These are phyloP conservation scores for Trachelipus rathkii DNA, from an alignment of 1,140 invertebrate genomes.

Conservation along the genomic window DNA sequence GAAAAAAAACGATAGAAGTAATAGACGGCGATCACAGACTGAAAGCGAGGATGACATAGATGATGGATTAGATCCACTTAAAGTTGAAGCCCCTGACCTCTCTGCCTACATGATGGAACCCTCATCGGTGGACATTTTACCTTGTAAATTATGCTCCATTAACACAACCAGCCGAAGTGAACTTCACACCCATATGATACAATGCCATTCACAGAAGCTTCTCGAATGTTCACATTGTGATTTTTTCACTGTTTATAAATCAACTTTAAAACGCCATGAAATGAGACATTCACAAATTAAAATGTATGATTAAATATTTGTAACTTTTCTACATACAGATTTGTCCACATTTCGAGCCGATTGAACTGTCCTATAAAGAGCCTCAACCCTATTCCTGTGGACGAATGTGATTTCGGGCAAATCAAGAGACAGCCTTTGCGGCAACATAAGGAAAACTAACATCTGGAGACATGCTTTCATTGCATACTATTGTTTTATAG, in stretches of 20 bases:
- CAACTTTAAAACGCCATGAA: background rate
- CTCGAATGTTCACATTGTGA: background rate
- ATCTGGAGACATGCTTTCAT: background rate
- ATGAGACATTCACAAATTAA: background rate
- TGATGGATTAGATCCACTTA: background rate
- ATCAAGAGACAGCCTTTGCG: background rate
- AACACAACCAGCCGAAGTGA: background rate
- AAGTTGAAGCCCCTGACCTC: background rate
- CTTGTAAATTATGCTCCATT: background rate
- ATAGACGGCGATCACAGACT: background rate
- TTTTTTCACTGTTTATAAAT: constrained; percentile 4
- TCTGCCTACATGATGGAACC: background rate
- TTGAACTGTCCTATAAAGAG: background rate
- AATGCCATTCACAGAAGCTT: background rate
- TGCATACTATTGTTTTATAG: background rate
- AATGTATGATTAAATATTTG: constrained; percentile 3
- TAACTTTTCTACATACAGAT: background rate
- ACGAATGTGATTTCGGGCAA: background rate
- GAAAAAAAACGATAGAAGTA: no score
- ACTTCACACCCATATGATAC: background rate
- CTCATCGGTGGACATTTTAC: background rate
- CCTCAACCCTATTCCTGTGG: background rate
- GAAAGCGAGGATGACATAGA: background rate
- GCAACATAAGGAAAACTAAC: background rate
- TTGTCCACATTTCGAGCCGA: background rate